These are phyloP conservation scores for Tursiops truncatus DNA, from an alignment of 2,113 vertebrate genomes.

Conservation along the genomic window DNA sequence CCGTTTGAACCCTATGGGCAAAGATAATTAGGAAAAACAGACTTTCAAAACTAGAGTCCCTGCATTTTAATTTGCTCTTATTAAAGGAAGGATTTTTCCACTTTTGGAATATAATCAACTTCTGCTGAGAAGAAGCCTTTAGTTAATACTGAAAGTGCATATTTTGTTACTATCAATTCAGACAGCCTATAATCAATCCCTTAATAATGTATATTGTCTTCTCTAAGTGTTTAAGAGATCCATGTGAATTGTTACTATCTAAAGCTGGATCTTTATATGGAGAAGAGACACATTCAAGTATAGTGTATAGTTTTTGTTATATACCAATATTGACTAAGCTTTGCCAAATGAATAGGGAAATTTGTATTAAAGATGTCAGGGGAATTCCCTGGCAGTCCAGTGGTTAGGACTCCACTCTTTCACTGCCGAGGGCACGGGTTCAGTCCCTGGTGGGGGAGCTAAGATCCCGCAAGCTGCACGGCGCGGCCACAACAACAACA, in stretches of 20 bases:
- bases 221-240: neutral
- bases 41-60: neutral
- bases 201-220: neutral
- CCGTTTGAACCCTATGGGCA: constrained; percentile 43
- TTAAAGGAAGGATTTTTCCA: neutral
- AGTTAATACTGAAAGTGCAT: neutral
- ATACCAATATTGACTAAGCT: neutral
- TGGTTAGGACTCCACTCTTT: neutral
- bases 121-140: neutral
- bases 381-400: neutral
- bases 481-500: too few relatives aligned
- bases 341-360: neutral
- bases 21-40: constrained; percentile 41
- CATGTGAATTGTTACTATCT: neutral
- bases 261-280: neutral
- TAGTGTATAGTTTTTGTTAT: neutral
- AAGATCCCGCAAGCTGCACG: neutral
- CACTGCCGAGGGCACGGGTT: neutral
- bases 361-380: neutral
- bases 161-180: neutral
- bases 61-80: constrained; percentile 43
- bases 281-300: neutral
- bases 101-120: constrained; percentile 1
- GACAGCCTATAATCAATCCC: neutral
- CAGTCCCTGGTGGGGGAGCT: neutral